A percentile compares a stretch with the other conserved stretches of the same genome.
Evolutionary conservation across 1,140 invertebrate genomes (phyloP).

Genomic region (Ephestia elutella): DNA sequence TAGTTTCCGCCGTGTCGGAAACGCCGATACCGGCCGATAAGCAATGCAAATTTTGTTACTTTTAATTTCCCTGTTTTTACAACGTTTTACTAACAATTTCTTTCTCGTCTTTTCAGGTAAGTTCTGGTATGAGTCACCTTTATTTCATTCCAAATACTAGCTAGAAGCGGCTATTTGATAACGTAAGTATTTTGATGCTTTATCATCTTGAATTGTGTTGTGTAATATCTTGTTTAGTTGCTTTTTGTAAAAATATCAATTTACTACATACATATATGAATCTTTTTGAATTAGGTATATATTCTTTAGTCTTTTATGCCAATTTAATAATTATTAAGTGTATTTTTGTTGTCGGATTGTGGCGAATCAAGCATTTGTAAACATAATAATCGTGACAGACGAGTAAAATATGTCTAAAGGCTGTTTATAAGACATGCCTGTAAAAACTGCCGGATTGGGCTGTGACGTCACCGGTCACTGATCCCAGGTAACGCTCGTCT

Average conservation of each 20-base stretch:
- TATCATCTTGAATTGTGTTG: too few relatives aligned
- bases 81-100: neutral
- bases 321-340: too few relatives aligned
- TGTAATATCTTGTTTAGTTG: too few relatives aligned
- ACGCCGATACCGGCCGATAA: conserved; percentile 25
- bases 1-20: conserved; percentile 13
- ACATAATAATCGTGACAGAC: neutral
- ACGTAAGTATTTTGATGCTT: neutral
- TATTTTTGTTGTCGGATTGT: too few relatives aligned
- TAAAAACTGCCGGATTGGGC: neutral
- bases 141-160: neutral
- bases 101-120: conserved; percentile 26
- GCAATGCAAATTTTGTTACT: conserved; percentile 27
- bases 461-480: neutral
- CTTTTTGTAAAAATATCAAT: too few relatives aligned
- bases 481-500: neutral
- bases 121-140: conserved; percentile 17
- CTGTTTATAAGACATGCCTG: neutral
- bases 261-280: too few relatives aligned
- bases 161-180: conserved; percentile 1
- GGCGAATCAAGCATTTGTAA: too few relatives aligned
- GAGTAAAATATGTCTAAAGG: neutral
- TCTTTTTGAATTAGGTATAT: too few relatives aligned
- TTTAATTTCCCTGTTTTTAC: conserved; percentile 18
- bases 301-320: too few relatives aligned